A percentile compares a stretch with the other conserved stretches of the same genome.
Conservation (phyloP, 2,113 vertebrate genomes). For the Podarcis raffonei region DNA sequence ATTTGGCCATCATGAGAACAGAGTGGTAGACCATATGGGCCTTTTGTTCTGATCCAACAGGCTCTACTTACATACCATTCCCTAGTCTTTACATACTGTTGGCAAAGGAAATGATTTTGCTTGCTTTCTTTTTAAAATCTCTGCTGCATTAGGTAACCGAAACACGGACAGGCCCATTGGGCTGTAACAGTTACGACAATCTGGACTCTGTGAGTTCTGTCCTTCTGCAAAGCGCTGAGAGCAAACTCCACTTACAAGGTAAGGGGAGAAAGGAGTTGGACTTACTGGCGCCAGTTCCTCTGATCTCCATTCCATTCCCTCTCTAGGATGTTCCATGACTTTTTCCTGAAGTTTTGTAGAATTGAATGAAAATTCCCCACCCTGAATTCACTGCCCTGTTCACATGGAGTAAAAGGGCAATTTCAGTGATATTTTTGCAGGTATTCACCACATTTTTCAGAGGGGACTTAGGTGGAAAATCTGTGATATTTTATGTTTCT, state of each 20-base stretch:
- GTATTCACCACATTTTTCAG: no score
- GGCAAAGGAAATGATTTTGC: not conserved
- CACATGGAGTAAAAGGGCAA: no score
- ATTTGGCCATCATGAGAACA: no score
- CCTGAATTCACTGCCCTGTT: not conserved
- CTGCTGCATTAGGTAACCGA: slow-evolving; percentile 87
- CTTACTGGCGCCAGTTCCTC: not conserved
- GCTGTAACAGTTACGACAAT: slow-evolving; percentile 99
- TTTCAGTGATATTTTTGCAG: no score
- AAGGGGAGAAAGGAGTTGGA: slow-evolving; percentile 61
- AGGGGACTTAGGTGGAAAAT: no score
- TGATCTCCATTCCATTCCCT: not conserved
- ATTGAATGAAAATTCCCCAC: not conserved
- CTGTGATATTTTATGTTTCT: no score
- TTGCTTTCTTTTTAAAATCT: slow-evolving; percentile 16
- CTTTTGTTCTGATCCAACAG: no score
- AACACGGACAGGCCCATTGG: slow-evolving; percentile 95
- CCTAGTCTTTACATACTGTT: not conserved
- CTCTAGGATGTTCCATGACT: not conserved
- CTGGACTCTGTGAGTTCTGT: slow-evolving; percentile 99
- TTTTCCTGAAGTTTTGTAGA: not conserved
- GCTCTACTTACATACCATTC: no score
- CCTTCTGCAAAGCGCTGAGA: slow-evolving; percentile 98
- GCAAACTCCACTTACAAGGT: slow-evolving; percentile 99
- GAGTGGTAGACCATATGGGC: no score